Evolutionary conservation across 2,113 vertebrate species (phyloP), one percentile per base, ranked within the genome.

Genomic region (Datnioides undecimradiatus): DNA sequence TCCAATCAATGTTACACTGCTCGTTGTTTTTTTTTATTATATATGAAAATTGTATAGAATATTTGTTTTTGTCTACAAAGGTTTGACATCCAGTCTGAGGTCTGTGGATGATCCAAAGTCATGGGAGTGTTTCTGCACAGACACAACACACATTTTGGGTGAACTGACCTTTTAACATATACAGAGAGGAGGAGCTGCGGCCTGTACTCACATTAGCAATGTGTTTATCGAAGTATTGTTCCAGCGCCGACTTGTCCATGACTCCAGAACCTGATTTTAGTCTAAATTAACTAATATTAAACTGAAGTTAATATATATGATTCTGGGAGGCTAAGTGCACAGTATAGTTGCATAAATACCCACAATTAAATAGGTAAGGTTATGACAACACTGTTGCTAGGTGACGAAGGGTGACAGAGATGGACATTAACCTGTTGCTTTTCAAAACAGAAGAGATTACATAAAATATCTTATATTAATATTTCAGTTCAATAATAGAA

Each of bases 171-270:
- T 36, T 58, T 58, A 58, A 58, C 29, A 6, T 5, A 14, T 43
- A 27, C 11, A 13, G 29, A 25, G 17, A 43, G 25, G n/a, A 45
- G 40, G 17, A 43, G 25, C 41, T 31, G 41, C 9, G 46, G 25
- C 10, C 0, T 34, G 1, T 72, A 93, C 92, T 88, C 85, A 93
- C 93, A 52, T 77, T 58, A 5, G 36, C 48, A 45, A 71, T 90
- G 31, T 46, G 92, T 3, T 86, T 76, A 40, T 95, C 92, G 79
- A 95, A 92, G 85, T 87, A 95, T 23, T 73, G 78, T 67, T 96
- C 94, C 85, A 95, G 52, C 19, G 83, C 79, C 0, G 77, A 54
- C 3, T 92, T 84, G 21, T 92, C 94, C 91, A 95, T 84, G 13
- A 38, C 29, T 25, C 6, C 48, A 19, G 25, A 59, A 31, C 5